Evolutionary conservation across 2,888 invertebrate genomes (phyloP).

Genomic region (Lithophane leautieri): DNA sequence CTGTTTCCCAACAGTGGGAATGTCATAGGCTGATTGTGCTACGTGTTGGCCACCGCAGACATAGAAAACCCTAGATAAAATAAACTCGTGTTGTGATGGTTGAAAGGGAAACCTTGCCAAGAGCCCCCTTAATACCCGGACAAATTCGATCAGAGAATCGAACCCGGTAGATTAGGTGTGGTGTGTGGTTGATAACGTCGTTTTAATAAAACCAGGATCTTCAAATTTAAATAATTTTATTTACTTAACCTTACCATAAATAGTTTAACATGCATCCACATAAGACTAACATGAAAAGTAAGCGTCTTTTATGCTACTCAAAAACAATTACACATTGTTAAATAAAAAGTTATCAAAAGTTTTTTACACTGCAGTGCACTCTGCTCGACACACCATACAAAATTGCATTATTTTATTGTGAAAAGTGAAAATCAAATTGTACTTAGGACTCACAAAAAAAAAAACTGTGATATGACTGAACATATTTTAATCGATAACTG

Average conservation of each 20-base stretch:
- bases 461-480: neutral
- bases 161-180: neutral
- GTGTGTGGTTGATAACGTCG: slow-evolving; percentile 1
- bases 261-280: slow-evolving; percentile 87
- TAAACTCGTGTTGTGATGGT: no score
- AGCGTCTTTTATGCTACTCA: slow-evolving; percentile 83
- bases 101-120: neutral
- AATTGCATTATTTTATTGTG: slow-evolving; percentile 9
- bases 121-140: neutral
- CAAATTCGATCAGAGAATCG: neutral
- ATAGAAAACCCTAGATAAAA: no score
- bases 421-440: slow-evolving; percentile 16
- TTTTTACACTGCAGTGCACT: slow-evolving; percentile 48
- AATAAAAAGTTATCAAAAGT: slow-evolving; percentile 54
- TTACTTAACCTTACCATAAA: slow-evolving; percentile 84
- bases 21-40: no score
- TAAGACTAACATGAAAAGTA: slow-evolving; percentile 83
- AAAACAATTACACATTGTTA: slow-evolving; percentile 47
- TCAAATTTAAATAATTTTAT: slow-evolving; percentile 86
- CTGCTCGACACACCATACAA: slow-evolving; percentile 32
- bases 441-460: slow-evolving; percentile 14
- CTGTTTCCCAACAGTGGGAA: no score
- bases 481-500: neutral
- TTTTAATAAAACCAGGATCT: slow-evolving; percentile 38
- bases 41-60: no score